A percentile compares a stretch with the other conserved stretches of the same genome.
phyloP scores from a whole-genome alignment of 1,140 invertebrate genomes.

The Drosophila melanogaster region DNA sequence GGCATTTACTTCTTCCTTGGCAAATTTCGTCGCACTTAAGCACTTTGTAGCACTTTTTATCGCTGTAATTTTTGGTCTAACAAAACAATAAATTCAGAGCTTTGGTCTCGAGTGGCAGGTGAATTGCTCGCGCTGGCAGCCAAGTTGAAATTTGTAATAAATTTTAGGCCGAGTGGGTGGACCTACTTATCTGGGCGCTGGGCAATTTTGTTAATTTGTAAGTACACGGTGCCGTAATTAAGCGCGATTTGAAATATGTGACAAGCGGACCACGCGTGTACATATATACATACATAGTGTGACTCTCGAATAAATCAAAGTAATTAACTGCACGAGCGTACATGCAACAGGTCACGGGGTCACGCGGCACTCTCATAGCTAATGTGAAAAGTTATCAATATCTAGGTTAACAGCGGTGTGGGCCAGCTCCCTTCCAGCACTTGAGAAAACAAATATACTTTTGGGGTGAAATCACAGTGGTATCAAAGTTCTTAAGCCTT shows the following conservation, averaged over 20 bases:
- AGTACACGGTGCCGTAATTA: constrained; percentile 70
- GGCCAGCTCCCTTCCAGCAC: constrained; percentile 5
- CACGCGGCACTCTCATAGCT: constrained; percentile 26
- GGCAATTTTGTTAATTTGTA: constrained; percentile 72
- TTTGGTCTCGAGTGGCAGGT: constrained; percentile 35
- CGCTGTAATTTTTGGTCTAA: constrained; percentile 61
- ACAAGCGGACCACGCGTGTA: constrained; percentile 54
- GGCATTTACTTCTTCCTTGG: not conserved
- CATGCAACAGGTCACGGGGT: constrained; percentile 75
- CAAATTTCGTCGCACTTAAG: constrained; percentile 51
- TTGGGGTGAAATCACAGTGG: too few species aligned
- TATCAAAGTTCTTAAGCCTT: too few species aligned
- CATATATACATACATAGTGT: constrained; percentile 33
- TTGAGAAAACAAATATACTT: not conserved
- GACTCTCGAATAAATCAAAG: constrained; percentile 76
- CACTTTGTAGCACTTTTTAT: constrained; percentile 59
- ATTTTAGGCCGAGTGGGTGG: constrained; percentile 3
- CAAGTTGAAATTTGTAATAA: constrained; percentile 52
- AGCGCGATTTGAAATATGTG: constrained; percentile 77
- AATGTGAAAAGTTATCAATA: constrained; percentile 40
- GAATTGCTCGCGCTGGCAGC: constrained; percentile 23
- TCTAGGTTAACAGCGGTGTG: constrained; percentile 8
- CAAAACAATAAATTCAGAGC: constrained; percentile 55
- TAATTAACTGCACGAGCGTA: constrained; percentile 65
- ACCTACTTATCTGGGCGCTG: constrained; percentile 14